Percentiles rank a stretch among this genome's conserved stretches.
These are phyloP conservation scores for Hemicrepidius hirtus DNA, from an alignment of 2,888 invertebrate genomes.

Conservation along the genomic window DNA sequence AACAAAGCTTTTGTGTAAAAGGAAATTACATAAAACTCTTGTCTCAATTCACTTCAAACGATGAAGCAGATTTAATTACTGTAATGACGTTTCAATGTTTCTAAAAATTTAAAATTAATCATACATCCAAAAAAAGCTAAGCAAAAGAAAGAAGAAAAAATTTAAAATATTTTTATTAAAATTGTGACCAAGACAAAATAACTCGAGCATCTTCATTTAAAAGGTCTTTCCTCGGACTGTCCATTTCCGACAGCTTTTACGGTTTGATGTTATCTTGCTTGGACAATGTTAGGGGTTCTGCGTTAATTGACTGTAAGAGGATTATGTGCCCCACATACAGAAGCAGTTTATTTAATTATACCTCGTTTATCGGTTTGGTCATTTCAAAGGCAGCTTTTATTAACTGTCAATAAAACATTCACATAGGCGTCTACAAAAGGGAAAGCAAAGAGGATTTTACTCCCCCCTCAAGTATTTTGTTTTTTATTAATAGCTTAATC, in stretches of 20 bases:
- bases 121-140: too few species aligned
- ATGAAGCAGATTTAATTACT: too few species aligned
- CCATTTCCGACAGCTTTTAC: constrained; percentile 17
- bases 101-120: too few species aligned
- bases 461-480: too few species aligned
- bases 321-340: constrained; percentile 31
- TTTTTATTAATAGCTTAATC: too few species aligned
- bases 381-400: constrained; percentile 26
- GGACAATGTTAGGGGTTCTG: constrained; percentile 29
- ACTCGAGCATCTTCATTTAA: constrained; percentile 24
- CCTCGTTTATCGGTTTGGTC: constrained; percentile 26
- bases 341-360: constrained; percentile 23
- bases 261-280: constrained; percentile 26
- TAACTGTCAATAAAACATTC: constrained; percentile 1
- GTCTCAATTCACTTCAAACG: too few species aligned
- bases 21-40: too few species aligned
- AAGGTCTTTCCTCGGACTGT: constrained; percentile 14
- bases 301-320: constrained; percentile 32
- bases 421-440: neutral
- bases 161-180: neutral
- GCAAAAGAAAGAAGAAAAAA: too few species aligned
- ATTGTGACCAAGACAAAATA: neutral
- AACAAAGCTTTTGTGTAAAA: too few species aligned
- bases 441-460: too few species aligned
- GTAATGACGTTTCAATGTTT: too few species aligned